Base-by-base conservation (phyloP, 2,797 vertebrate species). In the Buphagus erythrorhynchus region DNA sequence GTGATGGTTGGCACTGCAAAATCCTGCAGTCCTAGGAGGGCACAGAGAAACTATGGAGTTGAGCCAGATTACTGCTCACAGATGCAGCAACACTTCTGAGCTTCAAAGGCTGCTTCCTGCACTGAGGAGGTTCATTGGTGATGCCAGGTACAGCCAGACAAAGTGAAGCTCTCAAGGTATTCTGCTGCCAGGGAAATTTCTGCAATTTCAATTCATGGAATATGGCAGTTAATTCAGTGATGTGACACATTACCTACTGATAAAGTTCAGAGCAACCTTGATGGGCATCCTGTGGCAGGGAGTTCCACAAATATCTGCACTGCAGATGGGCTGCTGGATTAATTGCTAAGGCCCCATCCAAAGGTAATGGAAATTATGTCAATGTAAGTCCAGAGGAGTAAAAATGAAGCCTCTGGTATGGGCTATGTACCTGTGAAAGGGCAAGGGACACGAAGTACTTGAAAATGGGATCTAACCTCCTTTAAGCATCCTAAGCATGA, bases 21-120 rank as follows among this genome's bases (percentile, higher is more conserved):
- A 94, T 79, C 89, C 96, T 95, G 94, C 96, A 95, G 93, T 96
- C 76, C 59, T 90, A 26, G 48, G 66, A 96, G 73, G 69, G 73
- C 69, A 90, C 13, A 21, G 73, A 68, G 65, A 68, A 78, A 12
- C 76, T 9, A 11, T 81, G 85, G 76, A 71, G 40, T 35, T 86
- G 74, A 93, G 85, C 76, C 91, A 91, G 62, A 16, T 83, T 35
- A 20, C 36, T 8, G 1, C 36, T 81, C 17, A 35, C 3, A 0
- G 2, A 43, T 65, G 79, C 73, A 54, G 58, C 63, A 72, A 45
- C 18, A 1, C 16, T 75, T 86, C 36, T 74, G 86, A 54, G 29
- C 16, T 93, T 83, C 86, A 40, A 38, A 86, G 63, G 48, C 74
- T 85, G 55, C 33, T 62, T 67, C 84, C 49, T 78, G 62, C 43